Conservation (phyloP, 2,888 invertebrate species). For the Ennomos quercinarius region DNA sequence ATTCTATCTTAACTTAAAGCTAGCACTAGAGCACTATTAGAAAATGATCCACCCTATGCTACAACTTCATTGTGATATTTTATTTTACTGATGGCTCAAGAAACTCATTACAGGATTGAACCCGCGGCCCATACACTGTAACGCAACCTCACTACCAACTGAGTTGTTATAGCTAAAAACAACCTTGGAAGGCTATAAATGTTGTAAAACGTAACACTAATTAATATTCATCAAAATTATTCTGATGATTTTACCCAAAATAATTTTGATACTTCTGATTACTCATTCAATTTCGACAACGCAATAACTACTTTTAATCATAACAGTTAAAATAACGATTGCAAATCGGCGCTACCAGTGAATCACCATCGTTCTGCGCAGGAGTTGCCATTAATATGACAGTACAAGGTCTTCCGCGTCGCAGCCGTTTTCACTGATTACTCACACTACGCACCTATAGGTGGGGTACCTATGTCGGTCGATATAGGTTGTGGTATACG, state of each 20-base stretch:
- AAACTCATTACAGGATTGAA: too few species aligned
- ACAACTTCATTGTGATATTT: too few species aligned
- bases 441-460: constrained; percentile 8
- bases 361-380: constrained; percentile 11
- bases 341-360: constrained; percentile 4
- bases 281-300: constrained; percentile 5
- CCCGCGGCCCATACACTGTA: too few species aligned
- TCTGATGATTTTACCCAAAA: background rate
- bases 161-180: too few species aligned
- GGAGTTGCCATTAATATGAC: constrained; percentile 11
- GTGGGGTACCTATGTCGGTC: too few species aligned
- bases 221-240: background rate
- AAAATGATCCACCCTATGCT: too few species aligned
- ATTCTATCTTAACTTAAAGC: too few species aligned
- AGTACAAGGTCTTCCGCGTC: constrained; percentile 15
- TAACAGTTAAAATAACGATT: constrained; percentile 10
- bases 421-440: constrained; percentile 14
- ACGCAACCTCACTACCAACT: too few species aligned
- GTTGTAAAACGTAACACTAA: too few species aligned
- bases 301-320: constrained; percentile 1
- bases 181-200: too few species aligned
- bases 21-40: too few species aligned
- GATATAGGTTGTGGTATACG: background rate
- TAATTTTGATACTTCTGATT: background rate
- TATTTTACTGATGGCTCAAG: too few species aligned